phyloP scores from a whole-genome alignment of 2,113 vertebrate genomes.

The Cephalopterus ornatus region DNA sequence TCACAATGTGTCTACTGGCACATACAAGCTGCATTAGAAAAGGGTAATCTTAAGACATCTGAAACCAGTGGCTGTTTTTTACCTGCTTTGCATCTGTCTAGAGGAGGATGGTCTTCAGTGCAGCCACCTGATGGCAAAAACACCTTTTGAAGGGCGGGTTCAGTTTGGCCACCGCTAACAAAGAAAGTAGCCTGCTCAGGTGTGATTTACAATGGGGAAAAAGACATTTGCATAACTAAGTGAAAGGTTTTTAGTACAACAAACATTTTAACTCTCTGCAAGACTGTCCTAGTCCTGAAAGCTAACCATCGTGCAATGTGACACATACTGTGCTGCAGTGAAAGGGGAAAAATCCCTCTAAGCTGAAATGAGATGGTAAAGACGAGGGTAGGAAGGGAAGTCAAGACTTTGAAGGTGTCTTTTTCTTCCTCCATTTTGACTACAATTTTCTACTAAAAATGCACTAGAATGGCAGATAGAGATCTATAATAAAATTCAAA shows the following conservation, averaged over 20 bases:
- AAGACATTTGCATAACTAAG: not conserved
- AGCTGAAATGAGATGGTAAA: not conserved
- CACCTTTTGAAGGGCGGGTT: not conserved
- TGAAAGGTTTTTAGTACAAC: not conserved
- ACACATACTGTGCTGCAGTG: not conserved
- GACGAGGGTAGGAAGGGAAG: not conserved
- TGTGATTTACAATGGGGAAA: not conserved
- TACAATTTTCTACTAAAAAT: not conserved
- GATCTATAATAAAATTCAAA: not conserved
- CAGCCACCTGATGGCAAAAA: not conserved
- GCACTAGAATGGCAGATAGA: not conserved
- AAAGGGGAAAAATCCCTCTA: not conserved
- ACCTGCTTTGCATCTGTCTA: not conserved
- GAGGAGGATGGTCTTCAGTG: not conserved
- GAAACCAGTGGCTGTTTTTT: not conserved
- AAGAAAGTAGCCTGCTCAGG: rapidly evolving
- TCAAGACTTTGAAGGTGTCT: not conserved
- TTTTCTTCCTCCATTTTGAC: not conserved
- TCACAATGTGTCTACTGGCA: not conserved
- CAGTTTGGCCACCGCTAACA: not conserved
- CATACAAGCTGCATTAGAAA: not conserved
- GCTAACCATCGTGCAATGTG: not conserved
- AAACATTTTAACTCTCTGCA: not conserved
- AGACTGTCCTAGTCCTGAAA: not conserved
- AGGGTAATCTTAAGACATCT: not conserved